A percentile compares a stretch with the other conserved stretches of the same genome.
Conservation (phyloP, 2,888 invertebrate genomes). For the Syrista parreyssii region DNA sequence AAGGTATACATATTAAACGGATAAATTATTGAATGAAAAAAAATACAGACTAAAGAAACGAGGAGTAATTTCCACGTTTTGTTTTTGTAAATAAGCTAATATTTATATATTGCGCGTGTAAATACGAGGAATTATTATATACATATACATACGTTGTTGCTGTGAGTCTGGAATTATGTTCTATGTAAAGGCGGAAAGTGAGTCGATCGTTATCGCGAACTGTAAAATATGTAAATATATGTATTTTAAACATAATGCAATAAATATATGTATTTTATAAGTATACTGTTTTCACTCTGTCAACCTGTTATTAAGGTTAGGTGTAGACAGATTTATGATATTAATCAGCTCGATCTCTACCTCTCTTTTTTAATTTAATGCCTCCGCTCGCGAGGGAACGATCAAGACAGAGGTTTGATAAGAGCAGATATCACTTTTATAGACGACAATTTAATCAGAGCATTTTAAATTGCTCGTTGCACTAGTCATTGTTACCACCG, state of each 20-base stretch:
- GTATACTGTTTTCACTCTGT: not conserved
- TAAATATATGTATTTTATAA: conserved; percentile 25
- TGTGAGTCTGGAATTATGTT: conserved; percentile 20
- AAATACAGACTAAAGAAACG: conserved; percentile 1
- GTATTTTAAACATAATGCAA: conserved; percentile 22
- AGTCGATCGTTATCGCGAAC: conserved; percentile 15
- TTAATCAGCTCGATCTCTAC: not conserved
- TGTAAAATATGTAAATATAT: conserved; percentile 23
- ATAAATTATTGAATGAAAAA: conserved; percentile 1
- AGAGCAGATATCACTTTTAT: not conserved
- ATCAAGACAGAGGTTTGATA: not conserved
- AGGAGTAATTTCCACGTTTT: not conserved
- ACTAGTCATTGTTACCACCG: not conserved
- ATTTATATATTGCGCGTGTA: conserved; percentile 15
- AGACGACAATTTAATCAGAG: not conserved
- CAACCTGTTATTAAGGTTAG: not conserved
- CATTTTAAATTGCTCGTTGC: not conserved
- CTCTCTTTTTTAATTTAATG: not conserved
- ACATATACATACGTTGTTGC: conserved; percentile 21
- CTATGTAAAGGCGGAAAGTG: conserved; percentile 9
- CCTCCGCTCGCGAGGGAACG: not conserved
- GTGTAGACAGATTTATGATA: not conserved
- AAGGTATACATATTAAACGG: conserved; percentile 3
- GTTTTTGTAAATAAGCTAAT: conserved; percentile 18
- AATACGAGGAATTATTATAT: conserved; percentile 16